A percentile compares a stretch with the other conserved stretches of the same genome.
Evolutionary conservation across 2,888 invertebrate genomes (phyloP).

Genomic region (Peribatodes rhomboidaria): DNA sequence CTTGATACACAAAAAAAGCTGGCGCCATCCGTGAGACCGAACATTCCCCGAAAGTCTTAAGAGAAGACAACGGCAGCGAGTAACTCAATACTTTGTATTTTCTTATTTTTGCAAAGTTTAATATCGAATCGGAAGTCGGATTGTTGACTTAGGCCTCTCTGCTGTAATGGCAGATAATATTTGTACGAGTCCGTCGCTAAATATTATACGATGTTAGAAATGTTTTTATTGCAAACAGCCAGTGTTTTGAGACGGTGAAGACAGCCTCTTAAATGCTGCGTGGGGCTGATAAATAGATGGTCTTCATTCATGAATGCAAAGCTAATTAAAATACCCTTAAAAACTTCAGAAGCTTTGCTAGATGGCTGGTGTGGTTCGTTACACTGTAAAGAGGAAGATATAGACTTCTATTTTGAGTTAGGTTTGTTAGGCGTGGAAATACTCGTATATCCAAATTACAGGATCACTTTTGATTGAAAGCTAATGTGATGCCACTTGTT

Average conservation of each 20-base stretch:
- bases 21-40: slow-evolving; percentile 73
- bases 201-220: slow-evolving; percentile 60
- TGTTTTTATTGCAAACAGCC: slow-evolving; percentile 68
- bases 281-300: slow-evolving; percentile 25
- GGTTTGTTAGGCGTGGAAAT: too few relatives aligned
- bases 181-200: slow-evolving; percentile 65
- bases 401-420: too few relatives aligned
- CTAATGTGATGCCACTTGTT: too few relatives aligned
- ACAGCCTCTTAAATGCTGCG: slow-evolving; percentile 36
- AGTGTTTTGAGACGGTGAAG: slow-evolving; percentile 44
- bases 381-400: neutral
- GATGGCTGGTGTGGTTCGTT: too few relatives aligned
- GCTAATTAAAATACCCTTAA: slow-evolving; percentile 15
- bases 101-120: slow-evolving; percentile 75
- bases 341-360: neutral
- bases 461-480: too few relatives aligned
- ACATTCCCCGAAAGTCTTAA: slow-evolving; percentile 16
- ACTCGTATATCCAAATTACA: too few relatives aligned
- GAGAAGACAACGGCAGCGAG: slow-evolving; percentile 44
- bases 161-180: slow-evolving; percentile 78
- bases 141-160: slow-evolving; percentile 76
- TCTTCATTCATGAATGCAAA: slow-evolving; percentile 12
- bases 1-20: slow-evolving; percentile 58
- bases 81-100: slow-evolving; percentile 75
- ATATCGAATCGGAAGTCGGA: slow-evolving; percentile 76